A percentile compares a stretch with the other conserved stretches of the same genome.
Conservation (phyloP, 2,888 invertebrate genomes). For the Suillia variegata region DNA sequence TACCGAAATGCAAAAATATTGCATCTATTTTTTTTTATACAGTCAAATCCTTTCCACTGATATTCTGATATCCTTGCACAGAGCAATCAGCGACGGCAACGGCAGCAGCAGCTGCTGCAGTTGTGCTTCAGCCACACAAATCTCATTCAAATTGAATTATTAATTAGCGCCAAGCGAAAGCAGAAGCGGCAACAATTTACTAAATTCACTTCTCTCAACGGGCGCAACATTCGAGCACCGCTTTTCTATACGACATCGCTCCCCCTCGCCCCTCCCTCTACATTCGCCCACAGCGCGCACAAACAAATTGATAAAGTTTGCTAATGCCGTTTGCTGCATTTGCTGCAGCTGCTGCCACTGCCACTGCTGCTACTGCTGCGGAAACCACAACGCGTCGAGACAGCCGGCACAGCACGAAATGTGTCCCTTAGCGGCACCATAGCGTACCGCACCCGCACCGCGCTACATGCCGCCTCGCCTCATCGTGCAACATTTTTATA, state of each 20-base stretch:
- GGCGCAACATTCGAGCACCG: too few species aligned
- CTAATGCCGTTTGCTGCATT: not conserved
- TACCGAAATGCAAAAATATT: too few species aligned
- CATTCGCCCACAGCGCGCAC: too few species aligned
- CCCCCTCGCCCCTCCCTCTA: too few species aligned
- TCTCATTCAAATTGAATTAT: slow-evolving; percentile 20
- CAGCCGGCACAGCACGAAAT: not conserved
- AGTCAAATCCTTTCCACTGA: too few species aligned
- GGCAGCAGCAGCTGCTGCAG: not conserved
- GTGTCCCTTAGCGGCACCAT: not conserved
- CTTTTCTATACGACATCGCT: too few species aligned
- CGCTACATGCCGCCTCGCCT: not conserved
- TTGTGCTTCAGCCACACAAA: not conserved
- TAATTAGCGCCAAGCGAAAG: slow-evolving; percentile 17
- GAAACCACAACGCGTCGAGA: not conserved
- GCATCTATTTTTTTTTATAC: too few species aligned
- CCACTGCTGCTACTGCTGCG: not conserved
- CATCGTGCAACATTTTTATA: not conserved
- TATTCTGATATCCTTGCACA: too few species aligned
- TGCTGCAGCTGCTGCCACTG: not conserved
- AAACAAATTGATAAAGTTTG: slow-evolving; percentile 22
- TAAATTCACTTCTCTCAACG: too few species aligned
- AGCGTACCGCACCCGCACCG: too few species aligned
- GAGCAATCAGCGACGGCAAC: too few species aligned
- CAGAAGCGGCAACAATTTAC: not conserved